phyloP scores from a whole-genome alignment of 2,888 invertebrate species.

The Cacoxenus indagator region DNA sequence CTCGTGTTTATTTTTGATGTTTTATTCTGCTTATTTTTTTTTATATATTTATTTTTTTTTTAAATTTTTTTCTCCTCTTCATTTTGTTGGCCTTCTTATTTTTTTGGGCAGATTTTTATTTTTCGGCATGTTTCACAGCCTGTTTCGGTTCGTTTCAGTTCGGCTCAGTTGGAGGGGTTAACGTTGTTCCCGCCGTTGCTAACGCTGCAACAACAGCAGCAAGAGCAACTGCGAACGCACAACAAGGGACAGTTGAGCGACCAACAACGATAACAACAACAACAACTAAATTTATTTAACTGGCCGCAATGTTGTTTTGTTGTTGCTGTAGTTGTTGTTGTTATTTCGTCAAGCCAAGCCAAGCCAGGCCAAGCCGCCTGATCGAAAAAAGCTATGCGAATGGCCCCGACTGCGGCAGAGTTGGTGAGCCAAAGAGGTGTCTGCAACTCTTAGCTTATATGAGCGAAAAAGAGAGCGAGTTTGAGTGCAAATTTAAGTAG shows the following conservation, averaged over 20 bases:
- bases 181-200: slow-evolving; percentile 27
- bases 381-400: too few relatives aligned
- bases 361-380: too few relatives aligned
- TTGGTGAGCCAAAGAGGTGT: slow-evolving; percentile 29
- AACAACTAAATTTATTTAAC: slow-evolving; percentile 4
- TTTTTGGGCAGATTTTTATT: slow-evolving; percentile 63
- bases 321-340: too few relatives aligned
- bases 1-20: slow-evolving; percentile 31
- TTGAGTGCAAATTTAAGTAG: slow-evolving; percentile 54
- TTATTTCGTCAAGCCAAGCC: too few relatives aligned
- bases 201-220: slow-evolving; percentile 25
- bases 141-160: not conserved
- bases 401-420: too few relatives aligned
- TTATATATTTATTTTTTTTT: slow-evolving; percentile 35
- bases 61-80: slow-evolving; percentile 35
- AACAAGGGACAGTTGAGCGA: not conserved
- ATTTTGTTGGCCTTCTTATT: slow-evolving; percentile 25
- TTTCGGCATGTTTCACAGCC: slow-evolving; percentile 46
- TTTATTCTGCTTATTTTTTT: slow-evolving; percentile 24
- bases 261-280: not conserved
- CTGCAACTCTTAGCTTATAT: not conserved
- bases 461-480: slow-evolving; percentile 33
- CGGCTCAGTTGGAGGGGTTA: slow-evolving; percentile 27
- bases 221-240: slow-evolving; percentile 1
- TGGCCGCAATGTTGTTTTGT: not conserved